phyloP scores from a whole-genome alignment of 2,888 invertebrate species.

The Lamproptera curius region DNA sequence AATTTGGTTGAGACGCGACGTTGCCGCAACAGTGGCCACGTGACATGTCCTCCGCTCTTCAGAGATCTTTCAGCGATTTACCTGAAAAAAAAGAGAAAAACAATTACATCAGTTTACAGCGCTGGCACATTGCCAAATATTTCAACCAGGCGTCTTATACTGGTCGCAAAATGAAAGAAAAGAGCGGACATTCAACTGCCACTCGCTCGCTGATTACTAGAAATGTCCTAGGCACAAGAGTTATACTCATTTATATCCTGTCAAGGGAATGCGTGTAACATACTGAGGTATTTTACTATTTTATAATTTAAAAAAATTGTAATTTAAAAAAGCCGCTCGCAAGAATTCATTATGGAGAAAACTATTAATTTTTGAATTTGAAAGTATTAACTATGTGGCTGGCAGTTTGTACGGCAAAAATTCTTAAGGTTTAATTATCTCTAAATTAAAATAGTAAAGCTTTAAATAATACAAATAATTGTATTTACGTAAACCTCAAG shows the following conservation, averaged over 20 bases:
- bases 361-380: no score
- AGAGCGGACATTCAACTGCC: conserved; percentile 54
- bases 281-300: conserved; percentile 72
- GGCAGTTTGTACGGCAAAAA: no score
- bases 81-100: conserved; percentile 71
- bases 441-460: no score
- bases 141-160: conserved; percentile 70
- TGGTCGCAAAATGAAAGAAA: conserved; percentile 67
- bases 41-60: conserved; percentile 43
- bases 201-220: conserved; percentile 61
- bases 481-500: no score
- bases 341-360: no score
- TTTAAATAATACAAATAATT: no score
- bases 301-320: no score
- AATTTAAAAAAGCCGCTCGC: no score
- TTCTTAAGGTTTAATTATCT: no score
- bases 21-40: conserved; percentile 34
- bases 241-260: conserved; percentile 74
- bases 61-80: conserved; percentile 68
- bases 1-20: conserved; percentile 30
- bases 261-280: conserved; percentile 66
- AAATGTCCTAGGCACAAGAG: conserved; percentile 70
- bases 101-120: conserved; percentile 70
- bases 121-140: conserved; percentile 68
- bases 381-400: no score